phyloP scores from a whole-genome alignment of 2,797 vertebrate species.

The Pteropus rufus region DNA sequence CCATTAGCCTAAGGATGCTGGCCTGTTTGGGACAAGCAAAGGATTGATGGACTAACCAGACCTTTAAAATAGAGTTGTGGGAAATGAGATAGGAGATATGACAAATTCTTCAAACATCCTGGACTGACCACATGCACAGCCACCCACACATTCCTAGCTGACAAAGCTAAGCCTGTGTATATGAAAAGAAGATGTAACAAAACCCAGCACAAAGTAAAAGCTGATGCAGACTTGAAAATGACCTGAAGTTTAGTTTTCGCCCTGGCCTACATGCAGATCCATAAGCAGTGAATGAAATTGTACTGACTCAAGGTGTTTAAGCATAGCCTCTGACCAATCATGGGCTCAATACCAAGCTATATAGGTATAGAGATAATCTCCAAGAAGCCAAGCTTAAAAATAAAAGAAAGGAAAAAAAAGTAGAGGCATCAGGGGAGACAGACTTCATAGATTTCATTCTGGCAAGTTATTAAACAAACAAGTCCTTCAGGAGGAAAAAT shows the following conservation, averaged over 20 bases:
- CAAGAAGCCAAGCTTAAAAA: not conserved
- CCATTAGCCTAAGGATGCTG: not conserved
- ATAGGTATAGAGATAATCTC: not conserved
- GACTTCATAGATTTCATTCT: not conserved
- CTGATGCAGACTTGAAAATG: not conserved
- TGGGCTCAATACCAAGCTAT: not conserved
- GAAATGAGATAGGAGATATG: not conserved
- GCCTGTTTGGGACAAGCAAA: not conserved
- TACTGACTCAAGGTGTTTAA: not conserved
- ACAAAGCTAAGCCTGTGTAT: not conserved
- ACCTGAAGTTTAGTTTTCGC: not conserved
- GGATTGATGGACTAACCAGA: not conserved
- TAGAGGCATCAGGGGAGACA: not conserved
- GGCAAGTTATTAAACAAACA: conserved; percentile 7
- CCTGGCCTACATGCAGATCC: not conserved
- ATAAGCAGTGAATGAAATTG: not conserved
- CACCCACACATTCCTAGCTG: not conserved
- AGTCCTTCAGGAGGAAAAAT: not conserved
- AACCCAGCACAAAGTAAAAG: not conserved
- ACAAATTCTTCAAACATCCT: not conserved
- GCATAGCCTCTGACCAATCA: not conserved
- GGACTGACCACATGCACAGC: not conserved
- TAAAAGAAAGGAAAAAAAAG: conserved; percentile 9
- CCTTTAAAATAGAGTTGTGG: not conserved
- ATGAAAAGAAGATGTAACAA: not conserved